Base-by-base conservation (phyloP, 2,888 invertebrate species). In the Oxyteleia sp. region DNA sequence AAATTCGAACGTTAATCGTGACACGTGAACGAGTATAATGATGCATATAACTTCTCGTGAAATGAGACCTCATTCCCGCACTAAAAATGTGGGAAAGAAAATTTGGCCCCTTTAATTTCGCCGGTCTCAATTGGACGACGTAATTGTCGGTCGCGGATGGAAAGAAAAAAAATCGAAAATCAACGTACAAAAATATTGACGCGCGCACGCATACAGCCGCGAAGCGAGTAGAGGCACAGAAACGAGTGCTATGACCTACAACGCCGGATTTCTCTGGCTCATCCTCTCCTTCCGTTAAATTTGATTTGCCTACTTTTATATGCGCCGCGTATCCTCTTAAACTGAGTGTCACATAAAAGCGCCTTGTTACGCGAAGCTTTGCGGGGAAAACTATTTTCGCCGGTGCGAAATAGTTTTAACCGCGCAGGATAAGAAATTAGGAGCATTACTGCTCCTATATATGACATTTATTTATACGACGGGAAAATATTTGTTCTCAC, bases 221-320 rank as follows among this genome's bases (percentile, higher is more conserved):
- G 26, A 61, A 55, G 20, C 5, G 11, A 49, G 43, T 20, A 57
- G 49, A 63, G 45, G 38, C 64, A 15, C 55, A 59, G 66, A 74
- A 75, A 75, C 57, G 75, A 69, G 75, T 71, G 63, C 78, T 68
- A 86, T 90, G 90, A 91, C 90, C 90, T 89, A 90, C 87, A 90
- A 86, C 81, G 87, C 88, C 90, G 90, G 90, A 90, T 91, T 91
- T 90, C 90, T 89, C 88, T 86, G 85, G 75, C 84, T 82, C 80
- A 66, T 84, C 84, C 61, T 79, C 74, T 74, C 84, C 51, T 85
- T 80, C 66, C 74, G 76, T 81, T 82, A 80, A 87, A 88, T 89
- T 88, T 87, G 87, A 87, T 88, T 89, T 88, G 85, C 88, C 88
- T 86, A 88, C 88, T 89, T 88, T 84, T 81, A 78, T 69, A 51